Evolutionary conservation across 1,140 invertebrate species (phyloP), one percentile per base, ranked within the genome.

Genomic region (Anastrepha obliqua): DNA sequence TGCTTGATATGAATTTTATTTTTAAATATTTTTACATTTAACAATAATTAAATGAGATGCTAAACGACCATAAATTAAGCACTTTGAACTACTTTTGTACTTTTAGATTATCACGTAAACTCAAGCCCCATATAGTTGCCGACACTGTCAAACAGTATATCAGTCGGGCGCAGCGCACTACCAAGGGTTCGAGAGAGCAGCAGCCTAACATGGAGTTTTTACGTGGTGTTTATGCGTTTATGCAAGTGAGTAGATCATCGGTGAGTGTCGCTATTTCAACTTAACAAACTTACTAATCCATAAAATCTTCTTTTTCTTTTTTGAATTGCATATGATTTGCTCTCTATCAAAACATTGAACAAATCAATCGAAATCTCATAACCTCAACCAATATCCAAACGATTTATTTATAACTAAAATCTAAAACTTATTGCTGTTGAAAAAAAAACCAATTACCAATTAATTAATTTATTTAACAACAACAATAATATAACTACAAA

Each of bases 221-320:
- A 93, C 92, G 93, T 88, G 93, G 93, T 88, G 92, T 93, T 89
- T 93, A 93, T 93, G 93, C 93, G 92, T 93, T 93, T 93, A 93
- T 93, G 93, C 93, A 93, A 93, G 93, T 93, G 92, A 93, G 93
- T 93, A 93, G 93, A 93, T 93, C 93, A 93, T 93, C 93, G 93
- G 93, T 93, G 91, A 93, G 93, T 93, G 92, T 93, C 91, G 89
- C 88, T 90, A 88, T 91, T 92, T 91, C 91, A 90, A 91, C 89
- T 90, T 88, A 91, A 92, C 91, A 92, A 92, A 67, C 90, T 89
- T 93, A 93, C 92, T 93, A 93, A 93, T 93, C 92, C 91, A 93
- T 92, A 90, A 91, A 88, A 88, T 92, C 85, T 93, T 91, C 90
- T 92, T 91, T 93, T 90, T 90, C 90, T 89, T 91, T 92, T 88